These are phyloP conservation scores for Drosophila fuyamai DNA, from an alignment of 1,140 invertebrate genomes.

Conservation along the genomic window DNA sequence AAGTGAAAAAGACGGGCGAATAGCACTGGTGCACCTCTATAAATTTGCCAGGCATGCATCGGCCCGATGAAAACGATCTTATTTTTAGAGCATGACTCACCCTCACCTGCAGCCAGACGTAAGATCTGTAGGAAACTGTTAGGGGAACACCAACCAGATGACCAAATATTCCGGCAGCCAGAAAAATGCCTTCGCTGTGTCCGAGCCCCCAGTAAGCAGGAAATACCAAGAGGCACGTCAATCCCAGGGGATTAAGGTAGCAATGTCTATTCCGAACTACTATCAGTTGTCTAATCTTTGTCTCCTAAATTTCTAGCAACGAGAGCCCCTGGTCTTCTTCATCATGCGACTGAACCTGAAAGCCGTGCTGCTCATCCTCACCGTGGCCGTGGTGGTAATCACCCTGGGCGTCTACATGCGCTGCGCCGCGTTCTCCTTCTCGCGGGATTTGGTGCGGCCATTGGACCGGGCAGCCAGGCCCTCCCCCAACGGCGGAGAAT, in stretches of 20 bases:
- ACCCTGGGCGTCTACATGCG: slow-evolving; percentile 86
- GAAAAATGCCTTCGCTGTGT: slow-evolving; percentile 27
- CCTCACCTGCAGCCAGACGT: neutral
- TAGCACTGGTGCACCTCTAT: slow-evolving; percentile 19
- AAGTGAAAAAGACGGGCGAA: neutral
- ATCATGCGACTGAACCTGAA: slow-evolving; percentile 87
- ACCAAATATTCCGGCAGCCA: slow-evolving; percentile 18
- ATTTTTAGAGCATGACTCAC: slow-evolving; percentile 39
- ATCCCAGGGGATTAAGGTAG: slow-evolving; percentile 41
- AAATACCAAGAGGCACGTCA: slow-evolving; percentile 37
- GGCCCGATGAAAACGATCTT: slow-evolving; percentile 11
- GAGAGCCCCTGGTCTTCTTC: slow-evolving; percentile 84
- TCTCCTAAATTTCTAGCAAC: slow-evolving; percentile 35
- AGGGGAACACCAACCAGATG: slow-evolving; percentile 11
- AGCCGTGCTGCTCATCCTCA: slow-evolving; percentile 85
- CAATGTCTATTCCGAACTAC: neutral
- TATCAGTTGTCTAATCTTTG: neutral
- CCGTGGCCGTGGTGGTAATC: slow-evolving; percentile 84
- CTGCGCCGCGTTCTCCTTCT: slow-evolving; percentile 85
- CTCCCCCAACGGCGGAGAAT: slow-evolving; percentile 4
- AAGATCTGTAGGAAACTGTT: slow-evolving; percentile 1
- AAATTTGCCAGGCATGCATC: slow-evolving; percentile 24
- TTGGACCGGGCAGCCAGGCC: slow-evolving; percentile 37
- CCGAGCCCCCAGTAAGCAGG: slow-evolving; percentile 24
- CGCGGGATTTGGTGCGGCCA: slow-evolving; percentile 65